Conservation (phyloP, 2,888 invertebrate genomes). For the Trichogramma dendrolimi region DNA sequence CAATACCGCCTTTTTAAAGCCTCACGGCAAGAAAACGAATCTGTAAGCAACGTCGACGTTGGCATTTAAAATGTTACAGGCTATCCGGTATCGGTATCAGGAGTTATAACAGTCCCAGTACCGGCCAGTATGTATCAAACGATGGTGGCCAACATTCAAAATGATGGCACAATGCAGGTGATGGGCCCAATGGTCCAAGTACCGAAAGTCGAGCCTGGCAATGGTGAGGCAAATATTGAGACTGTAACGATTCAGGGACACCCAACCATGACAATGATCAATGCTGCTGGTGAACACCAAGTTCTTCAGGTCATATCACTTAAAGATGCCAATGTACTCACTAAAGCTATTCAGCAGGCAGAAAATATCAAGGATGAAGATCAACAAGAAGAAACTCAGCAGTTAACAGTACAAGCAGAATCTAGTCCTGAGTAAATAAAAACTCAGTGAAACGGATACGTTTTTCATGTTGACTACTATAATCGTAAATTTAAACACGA, state of each 20-base stretch:
- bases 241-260: constrained; percentile 73
- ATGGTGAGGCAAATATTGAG: constrained; percentile 68
- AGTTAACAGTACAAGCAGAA: constrained; percentile 51
- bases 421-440: constrained; percentile 48
- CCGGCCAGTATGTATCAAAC: constrained; percentile 95
- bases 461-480: no score
- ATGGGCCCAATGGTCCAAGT: constrained; percentile 77
- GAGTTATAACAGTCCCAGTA: constrained; percentile 93
- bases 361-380: constrained; percentile 49
- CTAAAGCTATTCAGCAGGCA: constrained; percentile 71
- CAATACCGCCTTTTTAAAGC: not conserved
- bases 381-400: constrained; percentile 45
- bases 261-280: constrained; percentile 74
- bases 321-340: constrained; percentile 77
- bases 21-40: not conserved
- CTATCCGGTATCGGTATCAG: constrained; percentile 81
- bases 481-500: no score
- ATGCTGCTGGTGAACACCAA: constrained; percentile 68
- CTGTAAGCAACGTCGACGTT: no score
- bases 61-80: constrained; percentile 53
- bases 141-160: constrained; percentile 86
- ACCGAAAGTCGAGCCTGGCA: constrained; percentile 72
- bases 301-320: constrained; percentile 79
- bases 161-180: constrained; percentile 78
- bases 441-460: not conserved